Evolutionary conservation across 2,888 invertebrate species (phyloP).

Genomic region (Pyrrhopygopsis socrates): DNA sequence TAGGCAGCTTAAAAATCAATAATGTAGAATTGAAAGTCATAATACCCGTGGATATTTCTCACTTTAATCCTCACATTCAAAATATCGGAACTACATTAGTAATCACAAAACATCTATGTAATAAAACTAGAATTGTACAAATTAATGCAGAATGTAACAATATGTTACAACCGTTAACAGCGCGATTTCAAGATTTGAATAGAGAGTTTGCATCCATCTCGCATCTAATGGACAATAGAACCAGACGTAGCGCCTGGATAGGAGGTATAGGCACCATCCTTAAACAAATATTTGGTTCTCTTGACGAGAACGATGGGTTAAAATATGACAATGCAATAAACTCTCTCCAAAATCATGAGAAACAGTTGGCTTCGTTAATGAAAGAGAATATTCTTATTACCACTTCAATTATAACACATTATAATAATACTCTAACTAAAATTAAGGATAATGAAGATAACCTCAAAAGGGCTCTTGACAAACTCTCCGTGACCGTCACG

Average conservation of each 20-base stretch:
- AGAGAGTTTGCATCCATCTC: constrained; percentile 41
- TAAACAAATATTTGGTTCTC: constrained; percentile 83
- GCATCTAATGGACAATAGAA: constrained; percentile 20
- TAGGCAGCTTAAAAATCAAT: constrained; percentile 58
- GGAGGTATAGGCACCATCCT: constrained; percentile 78
- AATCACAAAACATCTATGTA: neutral
- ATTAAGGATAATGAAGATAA: constrained; percentile 31
- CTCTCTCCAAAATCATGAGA: constrained; percentile 67
- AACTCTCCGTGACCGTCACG: neutral
- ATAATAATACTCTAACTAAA: constrained; percentile 36
- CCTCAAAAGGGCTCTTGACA: constrained; percentile 29
- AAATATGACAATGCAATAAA: constrained; percentile 81
- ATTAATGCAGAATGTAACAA: constrained; percentile 32
- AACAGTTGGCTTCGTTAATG: constrained; percentile 52
- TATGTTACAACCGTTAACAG: constrained; percentile 20
- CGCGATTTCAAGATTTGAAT: constrained; percentile 8
- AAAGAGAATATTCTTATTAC: constrained; percentile 73
- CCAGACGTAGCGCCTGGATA: constrained; percentile 77
- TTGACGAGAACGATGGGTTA: constrained; percentile 84
- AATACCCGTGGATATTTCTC: neutral
- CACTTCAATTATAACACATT: constrained; percentile 32
- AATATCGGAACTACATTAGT: neutral
- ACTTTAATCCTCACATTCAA: neutral
- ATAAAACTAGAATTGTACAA: neutral
- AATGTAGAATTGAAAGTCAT: neutral